Conservation (phyloP, 2,113 vertebrate genomes). For the Ibidorhyncha struthersii region DNA sequence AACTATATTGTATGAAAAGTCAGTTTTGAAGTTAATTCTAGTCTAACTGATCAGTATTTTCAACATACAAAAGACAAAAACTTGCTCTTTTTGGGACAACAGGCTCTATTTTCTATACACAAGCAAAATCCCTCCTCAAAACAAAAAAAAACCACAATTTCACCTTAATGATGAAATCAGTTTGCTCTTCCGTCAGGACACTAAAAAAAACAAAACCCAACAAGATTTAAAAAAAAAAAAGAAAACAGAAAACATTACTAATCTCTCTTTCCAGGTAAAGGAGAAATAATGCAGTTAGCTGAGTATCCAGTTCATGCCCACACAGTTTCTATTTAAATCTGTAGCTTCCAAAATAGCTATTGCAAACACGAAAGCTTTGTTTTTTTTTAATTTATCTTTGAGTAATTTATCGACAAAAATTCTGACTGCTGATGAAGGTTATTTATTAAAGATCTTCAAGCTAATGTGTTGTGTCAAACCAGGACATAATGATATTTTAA, state of each 20-base stretch:
- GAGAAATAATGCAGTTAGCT: not conserved
- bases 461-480: not conserved
- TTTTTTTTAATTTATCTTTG: not conserved
- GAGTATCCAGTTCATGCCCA: not conserved
- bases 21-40: not conserved
- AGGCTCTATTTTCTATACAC: not conserved
- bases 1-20: not conserved
- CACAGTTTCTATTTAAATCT: not conserved
- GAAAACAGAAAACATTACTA: not conserved
- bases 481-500: not conserved
- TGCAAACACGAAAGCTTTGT: not conserved
- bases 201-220: not conserved
- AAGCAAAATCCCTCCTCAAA: not conserved
- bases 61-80: not conserved
- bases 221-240: too few relatives aligned
- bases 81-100: not conserved
- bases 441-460: not conserved
- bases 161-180: not conserved
- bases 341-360: not conserved
- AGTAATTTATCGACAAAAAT: not conserved
- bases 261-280: not conserved
- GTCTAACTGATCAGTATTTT: not conserved
- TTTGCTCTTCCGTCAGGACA: not conserved
- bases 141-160: not conserved
- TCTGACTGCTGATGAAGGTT: not conserved